Evolutionary conservation across 2,797 vertebrate species (phyloP).

Genomic region (Acipenser ruthenus): DNA sequence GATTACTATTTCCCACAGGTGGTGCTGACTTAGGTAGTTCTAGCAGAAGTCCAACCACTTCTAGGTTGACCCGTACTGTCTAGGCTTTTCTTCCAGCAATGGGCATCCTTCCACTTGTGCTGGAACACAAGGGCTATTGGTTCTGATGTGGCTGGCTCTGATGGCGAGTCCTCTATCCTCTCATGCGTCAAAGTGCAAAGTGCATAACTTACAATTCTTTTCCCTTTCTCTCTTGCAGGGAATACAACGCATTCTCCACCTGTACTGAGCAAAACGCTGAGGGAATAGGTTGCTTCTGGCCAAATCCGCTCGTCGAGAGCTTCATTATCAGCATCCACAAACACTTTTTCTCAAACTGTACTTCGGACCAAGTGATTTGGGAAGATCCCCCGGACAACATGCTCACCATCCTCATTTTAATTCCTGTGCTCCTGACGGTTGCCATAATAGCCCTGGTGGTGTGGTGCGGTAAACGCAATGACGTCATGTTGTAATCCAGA

Average conservation of each 20-base stretch:
- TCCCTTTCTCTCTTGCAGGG: conserved; percentile 44
- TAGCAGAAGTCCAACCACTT: too few species aligned
- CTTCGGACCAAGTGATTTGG: conserved; percentile 50
- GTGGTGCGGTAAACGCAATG: conserved; percentile 82
- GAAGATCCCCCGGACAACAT: conserved; percentile 74
- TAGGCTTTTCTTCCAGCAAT: too few species aligned
- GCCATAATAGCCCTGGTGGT: conserved; percentile 82
- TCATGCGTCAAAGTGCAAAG: too few species aligned
- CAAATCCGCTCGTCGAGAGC: conserved; percentile 75
- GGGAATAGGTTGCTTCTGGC: conserved; percentile 79
- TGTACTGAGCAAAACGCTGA: conserved; percentile 72
- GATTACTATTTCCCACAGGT: too few species aligned
- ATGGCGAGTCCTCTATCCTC: too few species aligned
- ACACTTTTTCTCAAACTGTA: conserved; percentile 88
- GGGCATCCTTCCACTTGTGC: too few species aligned
- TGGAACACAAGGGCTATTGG: too few species aligned
- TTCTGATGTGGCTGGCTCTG: too few species aligned
- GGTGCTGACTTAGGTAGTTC: too few species aligned
- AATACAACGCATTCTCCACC: conserved; percentile 74
- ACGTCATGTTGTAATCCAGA: conserved; percentile 56
- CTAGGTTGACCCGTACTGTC: too few species aligned
- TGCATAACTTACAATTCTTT: background rate
- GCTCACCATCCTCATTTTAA: conserved; percentile 68
- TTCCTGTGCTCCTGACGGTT: conserved; percentile 74
- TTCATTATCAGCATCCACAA: conserved; percentile 82